Percentiles rank a stretch among this genome's conserved stretches.
These are phyloP conservation scores for Heliocidaris erythrogramma DNA, from an alignment of 35 echinoderm and acorn worm species.

Conservation along the genomic window DNA sequence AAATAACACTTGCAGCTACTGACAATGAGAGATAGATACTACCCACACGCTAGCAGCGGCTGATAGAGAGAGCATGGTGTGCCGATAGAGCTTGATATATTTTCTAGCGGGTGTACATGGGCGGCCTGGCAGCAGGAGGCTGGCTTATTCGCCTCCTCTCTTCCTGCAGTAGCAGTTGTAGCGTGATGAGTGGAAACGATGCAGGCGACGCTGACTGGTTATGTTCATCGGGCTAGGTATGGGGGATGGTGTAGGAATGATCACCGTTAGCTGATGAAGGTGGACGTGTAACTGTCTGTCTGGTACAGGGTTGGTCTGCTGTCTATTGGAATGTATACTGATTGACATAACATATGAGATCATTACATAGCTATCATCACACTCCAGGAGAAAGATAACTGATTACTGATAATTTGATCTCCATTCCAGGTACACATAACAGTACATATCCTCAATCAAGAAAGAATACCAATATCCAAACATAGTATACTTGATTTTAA, in stretches of 20 bases:
- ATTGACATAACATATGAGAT: background rate
- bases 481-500: background rate
- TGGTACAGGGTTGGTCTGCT: background rate
- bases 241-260: background rate
- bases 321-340: background rate
- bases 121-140: background rate
- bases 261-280: background rate
- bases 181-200: background rate
- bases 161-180: background rate
- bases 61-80: background rate
- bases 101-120: background rate
- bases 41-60: background rate
- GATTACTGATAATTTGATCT: background rate
- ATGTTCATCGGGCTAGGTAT: background rate
- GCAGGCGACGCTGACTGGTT: background rate
- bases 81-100: background rate
- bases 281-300: background rate
- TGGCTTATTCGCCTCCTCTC: background rate
- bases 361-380: background rate
- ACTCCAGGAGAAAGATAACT: background rate
- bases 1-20: conserved; percentile 9
- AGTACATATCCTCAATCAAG: background rate
- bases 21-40: background rate
- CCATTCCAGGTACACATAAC: background rate
- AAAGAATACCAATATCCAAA: background rate